These are phyloP conservation scores for Iguana delicatissima DNA, from an alignment of 2,797 vertebrate species.

Conservation along the genomic window DNA sequence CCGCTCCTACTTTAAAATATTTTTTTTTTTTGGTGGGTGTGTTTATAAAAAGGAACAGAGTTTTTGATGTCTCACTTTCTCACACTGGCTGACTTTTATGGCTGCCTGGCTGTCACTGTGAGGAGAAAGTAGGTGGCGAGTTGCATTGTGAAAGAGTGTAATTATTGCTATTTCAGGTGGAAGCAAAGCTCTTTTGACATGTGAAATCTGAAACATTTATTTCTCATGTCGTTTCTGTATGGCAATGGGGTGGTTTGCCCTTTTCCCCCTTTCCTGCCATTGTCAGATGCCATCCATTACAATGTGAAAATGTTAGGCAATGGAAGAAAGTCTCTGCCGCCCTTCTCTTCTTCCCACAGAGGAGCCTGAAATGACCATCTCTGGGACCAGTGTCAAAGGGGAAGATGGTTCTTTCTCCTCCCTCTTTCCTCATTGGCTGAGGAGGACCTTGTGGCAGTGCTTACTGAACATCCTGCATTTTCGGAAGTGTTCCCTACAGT, in stretches of 20 bases:
- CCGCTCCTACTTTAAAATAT: conserved; percentile 50
- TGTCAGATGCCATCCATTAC: conserved; percentile 28
- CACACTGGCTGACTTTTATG: conserved; percentile 61
- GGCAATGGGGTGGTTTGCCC: conserved; percentile 23
- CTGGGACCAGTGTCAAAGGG: background rate
- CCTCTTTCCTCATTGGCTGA: too few relatives aligned
- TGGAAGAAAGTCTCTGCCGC: conserved; percentile 42
- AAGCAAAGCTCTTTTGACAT: conserved; percentile 53
- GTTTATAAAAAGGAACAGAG: conserved; percentile 52
- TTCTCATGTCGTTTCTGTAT: conserved; percentile 47
- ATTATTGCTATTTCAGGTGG: conserved; percentile 72
- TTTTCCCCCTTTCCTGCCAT: background rate
- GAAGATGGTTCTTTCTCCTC: background rate
- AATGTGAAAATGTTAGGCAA: conserved; percentile 8
- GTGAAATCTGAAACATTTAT: conserved; percentile 50
- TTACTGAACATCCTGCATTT: background rate
- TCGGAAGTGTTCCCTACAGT: background rate
- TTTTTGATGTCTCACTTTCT: conserved; percentile 56
- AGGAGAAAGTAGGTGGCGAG: conserved; percentile 58
- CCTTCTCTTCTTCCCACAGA: conserved; percentile 46
- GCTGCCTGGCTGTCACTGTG: conserved; percentile 47
- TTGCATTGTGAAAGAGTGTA: conserved; percentile 42
- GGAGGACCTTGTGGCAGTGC: background rate
- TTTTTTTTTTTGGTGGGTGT: conserved; percentile 14
- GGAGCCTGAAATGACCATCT: conserved; percentile 29